Evolutionary conservation across 2,797 vertebrate genomes (phyloP), one percentile per base, ranked within the genome.

Genomic region (Pseudochaenichthys georgianus): DNA sequence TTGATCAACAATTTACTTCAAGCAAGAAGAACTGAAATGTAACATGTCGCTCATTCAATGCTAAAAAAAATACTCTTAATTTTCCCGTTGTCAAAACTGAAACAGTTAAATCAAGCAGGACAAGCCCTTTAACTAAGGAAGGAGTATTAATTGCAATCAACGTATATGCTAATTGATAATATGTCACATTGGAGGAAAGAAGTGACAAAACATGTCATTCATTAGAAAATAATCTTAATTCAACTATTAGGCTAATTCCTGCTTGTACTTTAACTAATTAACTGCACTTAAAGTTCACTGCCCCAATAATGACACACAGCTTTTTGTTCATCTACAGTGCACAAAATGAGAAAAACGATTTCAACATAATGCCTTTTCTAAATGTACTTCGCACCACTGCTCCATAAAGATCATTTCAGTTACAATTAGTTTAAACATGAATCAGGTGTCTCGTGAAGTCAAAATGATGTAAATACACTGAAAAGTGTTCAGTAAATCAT

Each of bases 1-100:
- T 97, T 96, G 97, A 98, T 97, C 96, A 96, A 96, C 97, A 95
- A 95, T 95, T 94, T 90, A 82, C 88, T 88, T 84, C 28, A 73
- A 81, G 83, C 82, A 72, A 91, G 75, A 88, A 88, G 83, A 75
- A 19, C 54, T 81, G 78, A 85, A 87, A 90, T 83, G 71, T 75
- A 85, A 87, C 82, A 66, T 80, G 74, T 78, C 63, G 19, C 72
- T 85, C 73, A 73, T 74, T 84, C 66, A 45, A 57, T 21, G 69
- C 45, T 77, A 73, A 66, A 28, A 28, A 48, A 83, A 62, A 61
- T 65, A 54, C 53, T 73, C 42, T 85, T 76, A 70, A 68, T 78
- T 71, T 82, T 77, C 43, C 75, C 80, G 73, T 85, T 77, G 77
- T 67, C 68, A 77, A 69, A 90, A 83, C 58, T 88, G 84, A 82